Evolutionary conservation across 2,888 invertebrate genomes (phyloP).

Genomic region (Pseudoips prasinana): DNA sequence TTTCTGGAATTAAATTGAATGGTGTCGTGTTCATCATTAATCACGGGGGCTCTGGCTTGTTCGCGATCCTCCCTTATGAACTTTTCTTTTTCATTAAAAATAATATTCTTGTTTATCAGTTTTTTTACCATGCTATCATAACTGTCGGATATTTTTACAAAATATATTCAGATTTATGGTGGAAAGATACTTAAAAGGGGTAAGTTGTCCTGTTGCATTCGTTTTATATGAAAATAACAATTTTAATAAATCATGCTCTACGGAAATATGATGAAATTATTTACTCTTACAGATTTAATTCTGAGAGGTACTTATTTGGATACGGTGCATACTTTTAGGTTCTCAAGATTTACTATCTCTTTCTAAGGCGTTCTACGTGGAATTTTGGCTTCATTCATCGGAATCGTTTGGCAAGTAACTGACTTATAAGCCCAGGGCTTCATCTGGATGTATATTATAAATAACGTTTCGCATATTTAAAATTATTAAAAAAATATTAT

Average conservation of each 20-base stretch:
- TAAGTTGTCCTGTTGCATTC: constrained; percentile 1
- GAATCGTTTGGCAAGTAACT: no score
- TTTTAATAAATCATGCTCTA: constrained; percentile 23
- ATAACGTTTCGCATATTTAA: no score
- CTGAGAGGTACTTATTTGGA: no score
- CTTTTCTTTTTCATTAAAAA: constrained; percentile 45
- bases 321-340: no score
- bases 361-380: no score
- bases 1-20: constrained; percentile 64
- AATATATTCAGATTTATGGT: background rate
- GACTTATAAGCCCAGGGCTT: no score
- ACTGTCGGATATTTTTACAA: constrained; percentile 6
- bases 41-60: constrained; percentile 54
- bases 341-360: no score
- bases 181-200: background rate
- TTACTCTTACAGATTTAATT: no score
- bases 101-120: constrained; percentile 27
- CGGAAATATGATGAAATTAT: constrained; percentile 8
- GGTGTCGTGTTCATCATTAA: constrained; percentile 62
- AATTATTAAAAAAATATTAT: no score
- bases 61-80: constrained; percentile 44
- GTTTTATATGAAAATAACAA: constrained; percentile 24
- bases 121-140: constrained; percentile 14
- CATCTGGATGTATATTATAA: no score
- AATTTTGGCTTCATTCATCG: no score